Evolutionary conservation across 2,797 vertebrate species (phyloP), one percentile per base, ranked within the genome.

Genomic region (Florisuga fusca): DNA sequence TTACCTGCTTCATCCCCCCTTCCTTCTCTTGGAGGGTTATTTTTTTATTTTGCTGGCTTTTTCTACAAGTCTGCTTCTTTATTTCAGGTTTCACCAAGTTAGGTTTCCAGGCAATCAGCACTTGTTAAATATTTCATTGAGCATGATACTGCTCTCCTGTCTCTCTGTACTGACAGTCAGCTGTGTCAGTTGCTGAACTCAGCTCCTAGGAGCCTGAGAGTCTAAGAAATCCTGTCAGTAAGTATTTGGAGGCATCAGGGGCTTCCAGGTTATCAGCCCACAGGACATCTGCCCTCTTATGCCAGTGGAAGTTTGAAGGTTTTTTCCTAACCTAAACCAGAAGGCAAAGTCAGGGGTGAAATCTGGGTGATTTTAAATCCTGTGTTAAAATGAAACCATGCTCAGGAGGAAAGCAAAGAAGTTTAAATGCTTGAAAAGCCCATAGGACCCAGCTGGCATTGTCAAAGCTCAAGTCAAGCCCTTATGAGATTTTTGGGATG

Each of bases 51-150:
- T 74, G 12, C 34, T 84, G 76, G 45, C 61, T 20, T 94, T 73
- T 93, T 91, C 91, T 81, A 91, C 89, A 86, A 88, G 59, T 50
- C 83, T 83, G 38, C 57, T 88, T 67, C 66, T 83, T 94, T 84
- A 57, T 87, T 87, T 81, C 72, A 90, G 85, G 90, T 93, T 94
- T 92, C 89, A 84, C 84, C 54, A 75, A 76, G 93, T 96, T 95
- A 86, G 85, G 92, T 93, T 97, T 97, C 93, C 87, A 95, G 80
- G 93, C 95, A 96, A 96, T 96, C 92, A 93, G 78, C 6, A n/a
- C 95, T 95, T 96, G 93, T 96, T 97, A 95, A 96, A 89, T 97
- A 96, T 97, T 97, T 95, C 82, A 81, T 88, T 64, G 93, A 94
- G 93, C 85, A 1, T 95, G 93, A 96, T 96, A 95, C 95, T 96